Evolutionary conservation across 2,888 invertebrate species (phyloP).

Genomic region (Pterostichus niger): DNA sequence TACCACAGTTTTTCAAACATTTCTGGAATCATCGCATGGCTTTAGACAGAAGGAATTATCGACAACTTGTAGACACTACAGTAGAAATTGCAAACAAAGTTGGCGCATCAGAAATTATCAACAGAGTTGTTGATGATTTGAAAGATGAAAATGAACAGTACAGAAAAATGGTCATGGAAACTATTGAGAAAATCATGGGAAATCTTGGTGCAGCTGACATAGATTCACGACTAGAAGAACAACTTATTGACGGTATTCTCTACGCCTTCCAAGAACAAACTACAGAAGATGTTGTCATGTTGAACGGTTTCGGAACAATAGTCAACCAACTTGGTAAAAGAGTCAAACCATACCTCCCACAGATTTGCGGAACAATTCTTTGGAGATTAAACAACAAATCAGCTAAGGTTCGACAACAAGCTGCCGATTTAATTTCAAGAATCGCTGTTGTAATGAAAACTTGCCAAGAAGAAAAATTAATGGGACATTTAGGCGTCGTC

Average conservation of each 20-base stretch:
- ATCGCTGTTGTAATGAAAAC: conserved; percentile 99
- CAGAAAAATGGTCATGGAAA: conserved; percentile 99
- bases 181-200: conserved; percentile 99
- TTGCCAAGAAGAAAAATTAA: conserved; percentile 99
- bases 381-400: conserved; percentile 99
- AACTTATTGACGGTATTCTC: conserved; percentile 98
- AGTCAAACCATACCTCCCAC: conserved; percentile 98
- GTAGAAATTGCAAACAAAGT: conserved; percentile 99
- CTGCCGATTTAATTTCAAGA: conserved; percentile 98
- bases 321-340: conserved; percentile 98
- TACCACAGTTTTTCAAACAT: conserved; percentile 99
- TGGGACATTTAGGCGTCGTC: conserved; percentile 99
- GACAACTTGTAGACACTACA: conserved; percentile 99
- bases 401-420: conserved; percentile 99
- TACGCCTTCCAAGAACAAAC: conserved; percentile 99
- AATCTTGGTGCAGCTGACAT: conserved; percentile 99
- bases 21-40: conserved; percentile 99
- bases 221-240: conserved; percentile 98
- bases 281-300: conserved; percentile 99
- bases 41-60: conserved; percentile 97
- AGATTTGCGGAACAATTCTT: conserved; percentile 99
- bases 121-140: conserved; percentile 98
- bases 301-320: conserved; percentile 99
- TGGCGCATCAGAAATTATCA: conserved; percentile 99
- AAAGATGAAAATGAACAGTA: conserved; percentile 99